Evolutionary conservation across 2,888 invertebrate species (phyloP).

Genomic region (Lithophane socia): DNA sequence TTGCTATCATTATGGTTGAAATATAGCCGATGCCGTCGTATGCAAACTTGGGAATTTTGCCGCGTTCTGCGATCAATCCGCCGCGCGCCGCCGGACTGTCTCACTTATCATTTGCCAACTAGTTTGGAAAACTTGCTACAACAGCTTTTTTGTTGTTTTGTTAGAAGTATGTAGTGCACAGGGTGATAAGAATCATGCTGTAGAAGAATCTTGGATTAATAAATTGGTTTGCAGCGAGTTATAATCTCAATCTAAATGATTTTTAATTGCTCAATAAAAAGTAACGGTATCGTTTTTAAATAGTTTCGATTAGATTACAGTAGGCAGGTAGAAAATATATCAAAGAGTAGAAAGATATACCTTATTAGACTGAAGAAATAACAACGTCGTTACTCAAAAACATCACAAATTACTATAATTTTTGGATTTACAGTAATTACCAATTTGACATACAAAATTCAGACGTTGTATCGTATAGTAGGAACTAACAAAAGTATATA

Average conservation of each 20-base stretch:
- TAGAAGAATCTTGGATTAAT: constrained; percentile 5
- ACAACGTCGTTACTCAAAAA: constrained; percentile 24
- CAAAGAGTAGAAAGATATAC: background rate
- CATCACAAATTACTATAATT: constrained; percentile 12
- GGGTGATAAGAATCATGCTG: constrained; percentile 17
- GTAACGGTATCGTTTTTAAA: background rate
- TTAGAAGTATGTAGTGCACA: constrained; percentile 16
- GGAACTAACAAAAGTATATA: constrained; percentile 45
- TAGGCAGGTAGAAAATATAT: background rate
- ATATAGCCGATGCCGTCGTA: constrained; percentile 85
- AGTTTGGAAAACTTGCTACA: constrained; percentile 45
- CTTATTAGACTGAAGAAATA: constrained; percentile 23
- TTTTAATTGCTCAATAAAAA: constrained; percentile 7
- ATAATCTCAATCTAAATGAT: background rate
- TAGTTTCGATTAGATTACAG: background rate
- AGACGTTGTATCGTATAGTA: constrained; percentile 38
- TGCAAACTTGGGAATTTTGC: constrained; percentile 85
- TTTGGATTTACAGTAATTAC: constrained; percentile 33
- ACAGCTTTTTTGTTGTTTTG: constrained; percentile 1
- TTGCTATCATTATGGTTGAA: constrained; percentile 88
- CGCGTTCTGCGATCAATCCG: constrained; percentile 63
- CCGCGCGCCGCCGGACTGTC: constrained; percentile 64
- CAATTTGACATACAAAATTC: constrained; percentile 45
- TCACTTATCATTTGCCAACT: constrained; percentile 62
- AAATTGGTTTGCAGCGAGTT: background rate